Percentiles rank a stretch among this genome's conserved stretches.
Conservation (phyloP, 2,888 invertebrate species). For the Matsumyia berberina region DNA sequence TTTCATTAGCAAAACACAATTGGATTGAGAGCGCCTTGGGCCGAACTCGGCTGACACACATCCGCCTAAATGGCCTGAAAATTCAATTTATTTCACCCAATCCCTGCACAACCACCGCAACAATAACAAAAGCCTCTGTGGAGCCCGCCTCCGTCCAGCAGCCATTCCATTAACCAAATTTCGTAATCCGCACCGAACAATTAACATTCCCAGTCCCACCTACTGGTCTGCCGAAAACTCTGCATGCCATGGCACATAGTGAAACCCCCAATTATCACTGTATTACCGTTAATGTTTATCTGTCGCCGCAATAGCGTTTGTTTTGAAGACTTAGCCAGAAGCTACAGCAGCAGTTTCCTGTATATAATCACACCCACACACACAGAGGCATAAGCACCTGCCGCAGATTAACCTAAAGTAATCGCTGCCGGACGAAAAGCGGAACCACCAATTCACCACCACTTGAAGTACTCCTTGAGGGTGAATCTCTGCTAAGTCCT, state of each 20-base stretch:
- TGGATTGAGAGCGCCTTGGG: too few species aligned
- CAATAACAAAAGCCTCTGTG: not conserved
- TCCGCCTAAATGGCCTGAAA: slow-evolving; percentile 9
- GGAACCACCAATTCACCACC: slow-evolving; percentile 27
- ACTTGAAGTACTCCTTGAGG: slow-evolving; percentile 32
- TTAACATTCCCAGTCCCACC: slow-evolving; percentile 8
- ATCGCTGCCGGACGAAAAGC: slow-evolving; percentile 54
- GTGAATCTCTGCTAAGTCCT: slow-evolving; percentile 40
- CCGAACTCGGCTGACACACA: not conserved
- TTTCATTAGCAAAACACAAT: too few species aligned
- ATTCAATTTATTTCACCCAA: slow-evolving; percentile 18
- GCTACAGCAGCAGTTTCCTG: slow-evolving; percentile 3
- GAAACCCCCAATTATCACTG: slow-evolving; percentile 58
- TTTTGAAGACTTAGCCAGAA: slow-evolving; percentile 36
- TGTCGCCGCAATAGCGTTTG: slow-evolving; percentile 52
- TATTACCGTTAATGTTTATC: slow-evolving; percentile 69
- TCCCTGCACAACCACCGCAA: slow-evolving; percentile 22
- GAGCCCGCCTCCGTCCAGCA: not conserved
- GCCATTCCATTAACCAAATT: slow-evolving; percentile 9
- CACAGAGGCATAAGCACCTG: slow-evolving; percentile 43
- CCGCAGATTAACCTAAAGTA: slow-evolving; percentile 64
- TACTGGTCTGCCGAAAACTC: slow-evolving; percentile 3
- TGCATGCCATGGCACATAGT: slow-evolving; percentile 6
- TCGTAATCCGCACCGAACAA: slow-evolving; percentile 34
- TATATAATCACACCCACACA: too few species aligned